A percentile compares a stretch with the other conserved stretches of the same genome.
Conservation (phyloP, 2,113 vertebrate genomes). For the Junco hyemalis region DNA sequence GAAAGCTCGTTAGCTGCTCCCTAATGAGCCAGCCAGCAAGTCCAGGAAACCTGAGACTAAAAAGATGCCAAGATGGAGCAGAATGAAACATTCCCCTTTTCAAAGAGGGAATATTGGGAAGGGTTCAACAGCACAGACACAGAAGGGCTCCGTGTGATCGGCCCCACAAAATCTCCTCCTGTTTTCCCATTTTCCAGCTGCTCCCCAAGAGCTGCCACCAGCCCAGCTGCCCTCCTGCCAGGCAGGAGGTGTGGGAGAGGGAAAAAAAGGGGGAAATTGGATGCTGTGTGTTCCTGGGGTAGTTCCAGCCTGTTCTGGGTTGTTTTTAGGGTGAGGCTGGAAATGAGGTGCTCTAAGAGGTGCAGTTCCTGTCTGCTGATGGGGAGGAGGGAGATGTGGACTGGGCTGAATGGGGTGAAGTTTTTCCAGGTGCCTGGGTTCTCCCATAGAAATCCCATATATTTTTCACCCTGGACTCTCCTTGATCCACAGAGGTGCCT, state of each 20-base stretch:
- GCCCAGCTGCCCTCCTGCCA: not conserved
- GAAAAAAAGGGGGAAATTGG: not conserved
- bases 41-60: not conserved
- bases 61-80: not conserved
- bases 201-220: not conserved
- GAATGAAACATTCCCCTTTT: not conserved
- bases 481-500: not conserved
- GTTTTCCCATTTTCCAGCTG: not conserved
- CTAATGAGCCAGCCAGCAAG: conserved; percentile 25
- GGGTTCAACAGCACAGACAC: not conserved
- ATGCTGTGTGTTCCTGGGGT: not conserved
- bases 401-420: not conserved
- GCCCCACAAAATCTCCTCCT: not conserved
- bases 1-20: conserved; percentile 42
- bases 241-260: not conserved
- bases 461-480: not conserved
- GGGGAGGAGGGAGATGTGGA: fast-evolving
- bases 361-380: not conserved
- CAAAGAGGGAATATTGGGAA: not conserved
- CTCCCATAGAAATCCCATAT: fast-evolving
- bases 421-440: not conserved
- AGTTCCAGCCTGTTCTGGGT: not conserved
- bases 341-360: not conserved
- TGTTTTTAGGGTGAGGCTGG: not conserved
- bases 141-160: not conserved